Percentiles rank a stretch among this genome's conserved stretches.
Conservation (phyloP, 2,888 invertebrate genomes). For the Drosophila dives region DNA sequence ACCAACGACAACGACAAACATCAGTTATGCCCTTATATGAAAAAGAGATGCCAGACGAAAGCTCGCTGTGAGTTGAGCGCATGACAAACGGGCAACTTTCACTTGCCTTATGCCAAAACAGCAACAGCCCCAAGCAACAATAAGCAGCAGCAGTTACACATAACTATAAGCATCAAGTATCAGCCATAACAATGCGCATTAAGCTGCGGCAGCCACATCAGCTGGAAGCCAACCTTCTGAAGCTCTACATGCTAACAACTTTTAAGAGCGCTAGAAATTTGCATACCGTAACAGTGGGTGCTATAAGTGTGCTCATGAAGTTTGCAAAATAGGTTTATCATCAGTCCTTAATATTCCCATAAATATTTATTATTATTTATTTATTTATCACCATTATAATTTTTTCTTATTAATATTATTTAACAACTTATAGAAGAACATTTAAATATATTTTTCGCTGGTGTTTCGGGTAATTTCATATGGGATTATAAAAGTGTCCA, state of each 20-base stretch:
- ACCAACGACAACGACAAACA: constrained; percentile 12
- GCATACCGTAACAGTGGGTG: constrained; percentile 7
- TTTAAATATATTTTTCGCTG: background rate
- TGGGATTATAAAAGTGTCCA: background rate
- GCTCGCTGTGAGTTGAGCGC: constrained; percentile 54
- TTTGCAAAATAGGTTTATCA: background rate
- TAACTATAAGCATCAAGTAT: constrained; percentile 50
- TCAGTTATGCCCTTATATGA: constrained; percentile 73
- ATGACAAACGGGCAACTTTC: constrained; percentile 75
- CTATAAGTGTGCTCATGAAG: background rate
- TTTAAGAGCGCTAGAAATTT: background rate
- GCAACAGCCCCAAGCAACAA: constrained; percentile 50
- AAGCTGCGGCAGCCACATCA: constrained; percentile 25
- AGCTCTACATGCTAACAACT: constrained; percentile 1
- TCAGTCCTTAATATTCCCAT: background rate
- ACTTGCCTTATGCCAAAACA: constrained; percentile 78
- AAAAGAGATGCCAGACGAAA: constrained; percentile 63
- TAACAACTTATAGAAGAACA: background rate
- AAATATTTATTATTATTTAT: background rate
- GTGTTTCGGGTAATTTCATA: background rate
- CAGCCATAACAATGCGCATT: constrained; percentile 56
- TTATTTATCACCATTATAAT: background rate
- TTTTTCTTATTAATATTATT: background rate
- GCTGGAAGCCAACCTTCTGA: constrained; percentile 13
- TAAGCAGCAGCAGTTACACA: constrained; percentile 65